These are phyloP conservation scores for rabbit (Oryctolagus cuniculus) DNA, from an alignment of 2,113 vertebrate genomes.

Conservation along the genomic window mOryCun1.1 NC_091432.1:21088001-21088500, in stretches of 20 bases:
- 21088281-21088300: neutral
- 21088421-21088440: too few relatives aligned
- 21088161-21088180: neutral
- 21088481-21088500: slow-evolving; percentile 46
- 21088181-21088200: neutral
- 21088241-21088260: neutral
- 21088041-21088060: neutral
- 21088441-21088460: fast-evolving
- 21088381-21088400: neutral
- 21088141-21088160: neutral
- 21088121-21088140: neutral
- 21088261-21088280: neutral
- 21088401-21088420: too few relatives aligned
- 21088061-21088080: too few relatives aligned
- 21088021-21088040: neutral
- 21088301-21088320: neutral
- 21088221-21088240: fast-evolving
- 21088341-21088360: neutral
- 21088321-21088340: neutral
- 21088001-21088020: neutral
- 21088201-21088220: neutral
- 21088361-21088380: neutral
- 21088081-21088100: too few relatives aligned
- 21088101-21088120: too few relatives aligned
- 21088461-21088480: neutral